These are phyloP conservation scores for Sarcophaga carnaria DNA, from an alignment of 2,888 invertebrate genomes.

Conservation along the genomic window DNA sequence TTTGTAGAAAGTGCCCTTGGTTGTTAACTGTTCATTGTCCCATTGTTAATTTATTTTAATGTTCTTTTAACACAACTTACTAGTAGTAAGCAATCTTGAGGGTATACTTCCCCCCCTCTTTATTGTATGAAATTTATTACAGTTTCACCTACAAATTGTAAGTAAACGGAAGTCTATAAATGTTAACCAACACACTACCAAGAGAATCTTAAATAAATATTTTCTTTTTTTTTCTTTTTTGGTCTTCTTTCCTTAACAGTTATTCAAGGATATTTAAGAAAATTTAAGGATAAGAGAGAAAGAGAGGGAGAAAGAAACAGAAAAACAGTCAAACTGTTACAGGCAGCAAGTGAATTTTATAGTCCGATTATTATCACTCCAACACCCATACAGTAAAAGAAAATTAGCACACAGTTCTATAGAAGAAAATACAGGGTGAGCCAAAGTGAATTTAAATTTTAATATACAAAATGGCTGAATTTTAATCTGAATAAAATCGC, in stretches of 20 bases:
- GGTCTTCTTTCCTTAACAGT: too few relatives aligned
- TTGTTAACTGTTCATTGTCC: too few relatives aligned
- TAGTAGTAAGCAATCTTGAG: not conserved
- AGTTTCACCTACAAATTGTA: conserved; percentile 25
- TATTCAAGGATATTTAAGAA: conserved; percentile 30
- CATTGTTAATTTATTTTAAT: too few relatives aligned
- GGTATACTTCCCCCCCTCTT: not conserved
- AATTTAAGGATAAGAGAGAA: not conserved
- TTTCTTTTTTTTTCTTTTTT: not conserved
- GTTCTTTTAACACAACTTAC: too few relatives aligned
- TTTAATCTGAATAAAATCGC: too few relatives aligned
- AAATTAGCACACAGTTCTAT: too few relatives aligned
- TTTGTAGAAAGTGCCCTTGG: too few relatives aligned
- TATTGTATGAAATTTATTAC: conserved; percentile 6
- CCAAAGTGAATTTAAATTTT: too few relatives aligned
- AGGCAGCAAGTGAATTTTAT: not conserved
- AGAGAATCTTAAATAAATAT: not conserved
- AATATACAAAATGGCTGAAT: too few relatives aligned
- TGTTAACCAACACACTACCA: not conserved
- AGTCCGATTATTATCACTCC: conserved; percentile 20
- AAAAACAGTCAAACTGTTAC: not conserved
- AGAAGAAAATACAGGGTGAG: too few relatives aligned
- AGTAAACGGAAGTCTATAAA: conserved; percentile 30
- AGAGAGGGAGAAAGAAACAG: not conserved
- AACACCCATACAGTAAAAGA: not conserved